Conservation (phyloP, 2,888 invertebrate species). For the Synergus laeviventris region DNA sequence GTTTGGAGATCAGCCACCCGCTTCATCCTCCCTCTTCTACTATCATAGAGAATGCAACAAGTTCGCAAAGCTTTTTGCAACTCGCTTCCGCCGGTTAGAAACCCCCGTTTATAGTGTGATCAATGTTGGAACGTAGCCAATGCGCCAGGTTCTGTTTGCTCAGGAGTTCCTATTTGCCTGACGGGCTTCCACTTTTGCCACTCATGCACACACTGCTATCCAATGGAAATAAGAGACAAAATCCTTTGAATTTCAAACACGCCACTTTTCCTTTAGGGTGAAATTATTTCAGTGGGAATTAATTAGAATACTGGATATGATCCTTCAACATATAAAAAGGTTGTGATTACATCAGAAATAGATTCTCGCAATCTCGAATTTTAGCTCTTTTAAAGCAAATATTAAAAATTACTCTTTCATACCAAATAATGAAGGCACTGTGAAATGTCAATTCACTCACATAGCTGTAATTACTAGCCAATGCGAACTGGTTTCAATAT, state of each 20-base stretch:
- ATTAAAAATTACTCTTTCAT: too few relatives aligned
- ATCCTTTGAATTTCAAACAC: not conserved
- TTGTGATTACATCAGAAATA: too few relatives aligned
- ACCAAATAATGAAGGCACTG: too few relatives aligned
- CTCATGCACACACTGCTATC: not conserved
- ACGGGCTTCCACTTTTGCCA: slow-evolving; percentile 3
- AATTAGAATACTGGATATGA: not conserved
- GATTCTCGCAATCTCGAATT: too few relatives aligned
- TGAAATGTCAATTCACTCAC: too few relatives aligned
- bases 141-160: slow-evolving; percentile 54
- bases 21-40: not conserved
- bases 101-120: slow-evolving; percentile 58
- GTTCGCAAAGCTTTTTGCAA: slow-evolving; percentile 48
- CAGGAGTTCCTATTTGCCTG: slow-evolving; percentile 50
- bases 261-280: not conserved
- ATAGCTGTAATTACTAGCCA: not conserved
- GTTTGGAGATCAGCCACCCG: not conserved
- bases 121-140: slow-evolving; percentile 65
- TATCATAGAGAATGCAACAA: slow-evolving; percentile 63
- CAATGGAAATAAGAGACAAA: slow-evolving; percentile 11
- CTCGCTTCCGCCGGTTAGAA: slow-evolving; percentile 46
- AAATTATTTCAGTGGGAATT: not conserved
- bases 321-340: too few relatives aligned
- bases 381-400: too few relatives aligned
- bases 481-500: not conserved